phyloP scores from a whole-genome alignment of 2,888 invertebrate genomes.

The Gnatocerus cornutus region DNA sequence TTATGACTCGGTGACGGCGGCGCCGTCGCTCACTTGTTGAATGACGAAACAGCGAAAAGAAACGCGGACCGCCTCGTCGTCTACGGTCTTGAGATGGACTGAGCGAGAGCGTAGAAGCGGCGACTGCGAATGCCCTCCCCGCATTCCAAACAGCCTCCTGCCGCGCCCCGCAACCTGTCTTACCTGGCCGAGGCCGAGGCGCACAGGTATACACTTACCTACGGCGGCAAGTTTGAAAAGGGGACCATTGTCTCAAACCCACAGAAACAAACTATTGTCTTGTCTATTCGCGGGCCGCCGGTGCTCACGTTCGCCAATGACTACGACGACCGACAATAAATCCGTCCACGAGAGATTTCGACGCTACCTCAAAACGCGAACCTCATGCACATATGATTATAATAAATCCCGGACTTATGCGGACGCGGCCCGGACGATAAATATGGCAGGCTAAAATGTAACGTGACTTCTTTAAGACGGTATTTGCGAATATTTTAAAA shows the following conservation, averaged over 20 bases:
- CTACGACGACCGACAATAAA: conserved; percentile 35
- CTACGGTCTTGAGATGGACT: conserved; percentile 68
- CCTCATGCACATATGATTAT: conserved; percentile 59
- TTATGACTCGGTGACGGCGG: conserved; percentile 22
- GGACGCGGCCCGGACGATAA: conserved; percentile 62
- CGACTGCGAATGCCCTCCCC: conserved; percentile 64
- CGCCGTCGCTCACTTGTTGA: conserved; percentile 14
- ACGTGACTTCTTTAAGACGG: conserved; percentile 64
- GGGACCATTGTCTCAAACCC: conserved; percentile 66
- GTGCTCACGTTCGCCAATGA: conserved; percentile 20
- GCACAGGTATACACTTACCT: conserved; percentile 59
- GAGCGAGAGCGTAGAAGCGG: conserved; percentile 65
- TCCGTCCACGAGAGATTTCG: conserved; percentile 37
- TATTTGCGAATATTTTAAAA: conserved; percentile 61
- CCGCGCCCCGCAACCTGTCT: conserved; percentile 67
- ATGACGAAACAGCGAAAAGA: conserved; percentile 41
- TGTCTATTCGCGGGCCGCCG: conserved; percentile 67
- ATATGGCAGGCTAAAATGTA: conserved; percentile 64
- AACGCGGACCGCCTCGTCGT: conserved; percentile 60
- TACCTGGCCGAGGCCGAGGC: conserved; percentile 57
- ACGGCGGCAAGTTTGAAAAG: conserved; percentile 65
- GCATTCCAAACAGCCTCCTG: conserved; percentile 70
- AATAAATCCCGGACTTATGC: conserved; percentile 65
- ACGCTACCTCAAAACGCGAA: conserved; percentile 34
- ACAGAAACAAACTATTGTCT: conserved; percentile 70